Conservation (phyloP, 2,113 vertebrate genomes). For the Myiopsitta monachus region DNA sequence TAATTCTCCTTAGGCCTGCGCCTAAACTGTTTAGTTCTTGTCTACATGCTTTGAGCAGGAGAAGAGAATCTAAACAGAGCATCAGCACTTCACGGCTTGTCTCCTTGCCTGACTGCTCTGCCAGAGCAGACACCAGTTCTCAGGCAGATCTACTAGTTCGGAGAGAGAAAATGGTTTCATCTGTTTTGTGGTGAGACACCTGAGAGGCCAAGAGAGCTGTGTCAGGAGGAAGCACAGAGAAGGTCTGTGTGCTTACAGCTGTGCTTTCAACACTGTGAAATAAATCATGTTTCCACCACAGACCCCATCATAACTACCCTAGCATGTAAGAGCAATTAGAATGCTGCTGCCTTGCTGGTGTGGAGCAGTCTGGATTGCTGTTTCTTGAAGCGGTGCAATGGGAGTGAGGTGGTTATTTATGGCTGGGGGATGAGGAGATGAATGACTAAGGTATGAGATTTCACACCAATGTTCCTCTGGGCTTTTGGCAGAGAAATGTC, state of each 20-base stretch:
- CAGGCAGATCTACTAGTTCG: conserved; percentile 28
- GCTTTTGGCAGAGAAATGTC: neutral
- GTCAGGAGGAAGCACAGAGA: conserved; percentile 32
- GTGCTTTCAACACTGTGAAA: conserved; percentile 47
- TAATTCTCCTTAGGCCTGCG: neutral
- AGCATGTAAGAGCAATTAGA: conserved; percentile 22
- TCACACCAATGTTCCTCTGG: neutral
- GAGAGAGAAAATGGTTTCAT: neutral
- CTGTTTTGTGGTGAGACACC: conserved; percentile 13
- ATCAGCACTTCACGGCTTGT: neutral
- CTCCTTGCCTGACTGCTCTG: neutral
- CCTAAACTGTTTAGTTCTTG: neutral
- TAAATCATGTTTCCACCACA: conserved; percentile 27
- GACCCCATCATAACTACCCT: neutral
- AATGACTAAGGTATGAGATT: neutral
- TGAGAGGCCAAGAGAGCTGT: conserved; percentile 31
- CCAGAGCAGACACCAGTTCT: conserved; percentile 16
- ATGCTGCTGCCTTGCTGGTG: neutral
- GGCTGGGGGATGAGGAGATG: neutral
- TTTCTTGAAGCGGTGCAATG: conserved; percentile 5
- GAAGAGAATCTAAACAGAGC: neutral
- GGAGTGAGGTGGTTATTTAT: neutral
- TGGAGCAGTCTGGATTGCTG: neutral
- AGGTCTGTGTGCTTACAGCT: conserved; percentile 41
- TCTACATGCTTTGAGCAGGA: neutral